Evolutionary conservation across 1,140 invertebrate genomes (phyloP).

Genomic region (Lepidurus couesii): DNA sequence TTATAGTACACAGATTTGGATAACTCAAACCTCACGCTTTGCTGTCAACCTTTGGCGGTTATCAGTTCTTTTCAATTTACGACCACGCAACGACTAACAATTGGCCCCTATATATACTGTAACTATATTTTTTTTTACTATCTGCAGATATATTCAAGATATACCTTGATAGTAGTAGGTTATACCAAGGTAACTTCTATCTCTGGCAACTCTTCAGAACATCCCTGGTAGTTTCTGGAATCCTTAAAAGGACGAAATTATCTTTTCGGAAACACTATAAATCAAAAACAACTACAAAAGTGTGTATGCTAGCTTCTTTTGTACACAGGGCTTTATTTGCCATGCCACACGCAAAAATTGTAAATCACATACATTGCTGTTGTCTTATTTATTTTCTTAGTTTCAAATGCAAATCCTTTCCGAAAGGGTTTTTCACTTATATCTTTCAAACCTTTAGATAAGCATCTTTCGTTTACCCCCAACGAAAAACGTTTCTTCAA

Average conservation of each 20-base stretch:
- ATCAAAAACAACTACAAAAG: too few species aligned
- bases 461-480: background rate
- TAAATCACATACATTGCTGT: constrained; percentile 22
- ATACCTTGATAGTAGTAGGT: too few species aligned
- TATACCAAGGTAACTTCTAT: too few species aligned
- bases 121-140: too few species aligned
- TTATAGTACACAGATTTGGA: background rate
- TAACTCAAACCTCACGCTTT: constrained; percentile 13
- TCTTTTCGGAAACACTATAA: too few species aligned
- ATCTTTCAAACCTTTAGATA: background rate
- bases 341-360: constrained; percentile 7
- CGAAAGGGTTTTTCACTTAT: background rate
- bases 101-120: too few species aligned
- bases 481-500: background rate
- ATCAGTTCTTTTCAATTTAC: background rate
- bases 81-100: background rate
- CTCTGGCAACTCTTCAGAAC: too few species aligned
- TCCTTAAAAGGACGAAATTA: too few species aligned
- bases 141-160: too few species aligned
- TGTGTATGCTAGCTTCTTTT: background rate
- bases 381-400: too few species aligned
- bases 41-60: background rate
- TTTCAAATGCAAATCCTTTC: constrained; percentile 4
- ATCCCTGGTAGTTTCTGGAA: too few species aligned
- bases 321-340: background rate